Evolutionary conservation across 2,888 invertebrate genomes (phyloP).

Genomic region (Conus canariensis): DNA sequence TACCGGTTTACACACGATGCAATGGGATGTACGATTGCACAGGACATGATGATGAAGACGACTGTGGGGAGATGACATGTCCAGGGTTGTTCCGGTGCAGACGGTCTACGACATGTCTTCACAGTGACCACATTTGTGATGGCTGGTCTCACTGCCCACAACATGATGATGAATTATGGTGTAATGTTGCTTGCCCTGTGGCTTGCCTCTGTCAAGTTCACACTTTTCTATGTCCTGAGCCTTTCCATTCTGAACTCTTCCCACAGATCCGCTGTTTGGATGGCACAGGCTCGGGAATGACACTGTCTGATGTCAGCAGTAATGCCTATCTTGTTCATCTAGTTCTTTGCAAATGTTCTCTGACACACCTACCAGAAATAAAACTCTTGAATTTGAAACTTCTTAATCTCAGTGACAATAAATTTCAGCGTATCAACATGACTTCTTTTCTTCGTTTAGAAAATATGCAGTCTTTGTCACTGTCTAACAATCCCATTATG

Average conservation of each 20-base stretch:
- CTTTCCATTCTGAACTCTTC: neutral
- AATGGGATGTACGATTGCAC: neutral
- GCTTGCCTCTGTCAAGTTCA: neutral
- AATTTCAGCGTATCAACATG: neutral
- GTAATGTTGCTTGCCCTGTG: neutral
- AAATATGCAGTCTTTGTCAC: neutral
- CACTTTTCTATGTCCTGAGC: neutral
- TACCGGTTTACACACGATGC: conserved; percentile 13
- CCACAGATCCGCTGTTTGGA: neutral
- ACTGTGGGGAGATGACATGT: neutral
- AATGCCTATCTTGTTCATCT: neutral
- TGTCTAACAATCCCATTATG: neutral
- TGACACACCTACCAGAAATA: neutral
- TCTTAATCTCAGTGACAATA: neutral
- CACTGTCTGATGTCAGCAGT: neutral
- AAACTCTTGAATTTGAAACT: neutral
- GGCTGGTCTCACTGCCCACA: conserved; percentile 10
- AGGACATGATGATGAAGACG: neutral
- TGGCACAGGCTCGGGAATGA: neutral
- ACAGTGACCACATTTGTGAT: conserved; percentile 6
- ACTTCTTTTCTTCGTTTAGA: neutral
- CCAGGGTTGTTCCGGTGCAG: conserved; percentile 17
- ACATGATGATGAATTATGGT: neutral
- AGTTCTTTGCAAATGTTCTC: neutral
- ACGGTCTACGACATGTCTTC: neutral